Percentiles rank a stretch among this genome's conserved stretches.
Evolutionary conservation across 2,113 vertebrate species (phyloP).

Genomic region (Cathartes aura): DNA sequence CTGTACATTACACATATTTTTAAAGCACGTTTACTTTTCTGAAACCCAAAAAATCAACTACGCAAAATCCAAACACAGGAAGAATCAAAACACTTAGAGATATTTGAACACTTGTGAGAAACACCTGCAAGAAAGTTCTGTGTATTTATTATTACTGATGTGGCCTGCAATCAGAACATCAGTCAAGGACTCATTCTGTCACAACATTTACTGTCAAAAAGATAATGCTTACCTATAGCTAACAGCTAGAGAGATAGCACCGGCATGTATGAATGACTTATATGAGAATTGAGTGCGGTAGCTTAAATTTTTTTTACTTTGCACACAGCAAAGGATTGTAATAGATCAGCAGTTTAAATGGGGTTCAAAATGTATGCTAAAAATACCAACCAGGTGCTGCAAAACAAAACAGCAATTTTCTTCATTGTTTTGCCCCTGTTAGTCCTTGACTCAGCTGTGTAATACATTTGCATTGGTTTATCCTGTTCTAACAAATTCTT

Average conservation of each 20-base stretch:
- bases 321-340: background rate
- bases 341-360: background rate
- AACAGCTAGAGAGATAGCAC: background rate
- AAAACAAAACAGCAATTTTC: background rate
- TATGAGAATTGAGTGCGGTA: background rate
- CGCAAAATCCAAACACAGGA: background rate
- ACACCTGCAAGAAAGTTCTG: background rate
- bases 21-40: background rate
- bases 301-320: background rate
- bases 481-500: background rate
- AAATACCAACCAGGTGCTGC: background rate
- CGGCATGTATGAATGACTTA: background rate
- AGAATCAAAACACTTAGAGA: background rate
- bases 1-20: background rate
- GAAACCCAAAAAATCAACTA: background rate
- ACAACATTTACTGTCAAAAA: slow-evolving; percentile 20
- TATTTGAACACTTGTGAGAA: background rate
- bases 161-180: slow-evolving; percentile 19
- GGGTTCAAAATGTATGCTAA: background rate
- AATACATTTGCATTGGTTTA: background rate
- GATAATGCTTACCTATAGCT: background rate
- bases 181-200: slow-evolving; percentile 19
- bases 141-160: background rate
- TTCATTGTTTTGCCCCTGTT: background rate
- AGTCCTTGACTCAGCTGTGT: background rate